Conservation (phyloP, 1,140 invertebrate species). For the Lasioglossum baleicum region DNA sequence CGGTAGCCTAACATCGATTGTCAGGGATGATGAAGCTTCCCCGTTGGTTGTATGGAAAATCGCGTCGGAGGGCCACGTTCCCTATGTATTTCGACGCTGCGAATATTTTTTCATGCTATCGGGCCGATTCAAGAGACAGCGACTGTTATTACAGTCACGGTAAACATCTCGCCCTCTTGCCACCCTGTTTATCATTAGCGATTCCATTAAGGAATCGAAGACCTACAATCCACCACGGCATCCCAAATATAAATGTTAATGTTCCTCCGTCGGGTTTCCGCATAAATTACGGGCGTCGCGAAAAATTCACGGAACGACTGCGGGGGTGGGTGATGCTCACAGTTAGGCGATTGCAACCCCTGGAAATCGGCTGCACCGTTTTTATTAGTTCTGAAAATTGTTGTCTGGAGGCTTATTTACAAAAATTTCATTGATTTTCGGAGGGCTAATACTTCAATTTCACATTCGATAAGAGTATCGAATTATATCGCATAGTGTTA, state of each 20-base stretch:
- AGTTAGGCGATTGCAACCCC: constrained; percentile 44
- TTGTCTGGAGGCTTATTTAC: too few relatives aligned
- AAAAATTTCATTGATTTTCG: too few relatives aligned
- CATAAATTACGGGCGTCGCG: constrained; percentile 22
- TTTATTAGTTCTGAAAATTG: background rate
- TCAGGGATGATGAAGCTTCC: background rate
- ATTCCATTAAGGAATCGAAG: constrained; percentile 36
- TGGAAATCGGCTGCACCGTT: background rate
- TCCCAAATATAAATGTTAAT: constrained; percentile 41
- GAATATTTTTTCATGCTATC: background rate
- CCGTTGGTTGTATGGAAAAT: background rate
- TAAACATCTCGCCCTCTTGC: constrained; percentile 16
- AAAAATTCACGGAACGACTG: constrained; percentile 9
- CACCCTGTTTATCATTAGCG: constrained; percentile 43
- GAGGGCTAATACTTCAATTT: too few relatives aligned
- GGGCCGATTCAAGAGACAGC: background rate
- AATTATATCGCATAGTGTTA: background rate
- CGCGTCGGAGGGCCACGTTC: background rate
- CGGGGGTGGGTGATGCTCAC: constrained; percentile 21
- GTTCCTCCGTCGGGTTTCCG: constrained; percentile 14
- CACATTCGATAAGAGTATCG: background rate
- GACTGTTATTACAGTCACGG: background rate
- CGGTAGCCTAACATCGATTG: background rate
- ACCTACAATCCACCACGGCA: background rate
- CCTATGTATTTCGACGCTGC: background rate